These are phyloP conservation scores for Cotesia chilonis DNA, from an alignment of 1,140 invertebrate genomes.

Conservation along the genomic window DNA sequence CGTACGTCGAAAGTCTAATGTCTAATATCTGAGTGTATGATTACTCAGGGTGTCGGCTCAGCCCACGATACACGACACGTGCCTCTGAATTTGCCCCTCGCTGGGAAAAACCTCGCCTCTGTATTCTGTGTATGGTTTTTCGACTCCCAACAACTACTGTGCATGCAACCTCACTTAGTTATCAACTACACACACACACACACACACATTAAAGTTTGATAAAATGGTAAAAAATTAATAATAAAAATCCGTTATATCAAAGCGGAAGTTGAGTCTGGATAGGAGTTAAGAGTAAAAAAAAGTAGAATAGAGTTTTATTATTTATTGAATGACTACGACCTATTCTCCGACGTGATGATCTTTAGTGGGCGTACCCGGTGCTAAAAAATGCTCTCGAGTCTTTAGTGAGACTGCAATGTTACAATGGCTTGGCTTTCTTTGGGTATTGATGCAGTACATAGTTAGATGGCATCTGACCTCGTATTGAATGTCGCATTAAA, in stretches of 20 bases:
- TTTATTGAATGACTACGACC: neutral
- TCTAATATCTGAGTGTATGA: conserved; percentile 23
- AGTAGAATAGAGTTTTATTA: neutral
- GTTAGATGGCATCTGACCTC: conserved; percentile 60
- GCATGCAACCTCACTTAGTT: neutral
- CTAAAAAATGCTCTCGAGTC: neutral
- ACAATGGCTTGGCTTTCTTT: neutral
- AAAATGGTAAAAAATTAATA: no score
- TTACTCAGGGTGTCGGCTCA: conserved; percentile 32
- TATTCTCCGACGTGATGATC: conserved; percentile 37
- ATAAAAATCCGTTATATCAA: no score
- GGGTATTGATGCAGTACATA: conserved; percentile 43
- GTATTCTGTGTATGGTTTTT: conserved; percentile 16
- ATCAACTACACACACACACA: neutral
- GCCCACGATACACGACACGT: conserved; percentile 33
- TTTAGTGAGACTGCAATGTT: neutral
- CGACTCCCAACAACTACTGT: conserved; percentile 21
- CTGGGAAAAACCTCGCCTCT: conserved; percentile 34
- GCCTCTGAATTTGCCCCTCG: conserved; percentile 29
- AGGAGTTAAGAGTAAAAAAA: conserved; percentile 4
- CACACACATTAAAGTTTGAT: no score
- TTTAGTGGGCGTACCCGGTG: conserved; percentile 30
- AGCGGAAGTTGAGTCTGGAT: no score
- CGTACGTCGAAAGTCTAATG: conserved; percentile 20
- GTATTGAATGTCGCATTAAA: conserved; percentile 61